Percentiles rank a stretch among this genome's conserved stretches.
These are phyloP conservation scores for Hypocryptadius cinnamomeus DNA, from an alignment of 2,113 vertebrate genomes.

Conservation along the genomic window DNA sequence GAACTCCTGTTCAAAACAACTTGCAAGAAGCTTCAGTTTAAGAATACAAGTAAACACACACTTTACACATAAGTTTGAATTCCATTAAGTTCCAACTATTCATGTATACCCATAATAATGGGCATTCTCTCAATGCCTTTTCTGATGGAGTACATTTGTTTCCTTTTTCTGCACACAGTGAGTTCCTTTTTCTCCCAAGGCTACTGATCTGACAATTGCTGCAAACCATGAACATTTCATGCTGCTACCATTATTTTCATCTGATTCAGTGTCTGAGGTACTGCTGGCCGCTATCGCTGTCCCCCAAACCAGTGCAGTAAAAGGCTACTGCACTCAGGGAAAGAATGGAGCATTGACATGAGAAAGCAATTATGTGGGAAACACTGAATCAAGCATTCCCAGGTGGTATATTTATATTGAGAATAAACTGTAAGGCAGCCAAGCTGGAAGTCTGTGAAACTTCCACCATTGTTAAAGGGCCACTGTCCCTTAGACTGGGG, in stretches of 20 bases:
- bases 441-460: slow-evolving; percentile 41
- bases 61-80: neutral
- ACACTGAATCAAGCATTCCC: slow-evolving; percentile 49
- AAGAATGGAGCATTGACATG: slow-evolving; percentile 28
- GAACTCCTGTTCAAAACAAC: neutral
- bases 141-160: neutral
- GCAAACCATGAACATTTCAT: neutral
- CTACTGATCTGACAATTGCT: neutral
- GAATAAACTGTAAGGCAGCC: slow-evolving; percentile 47
- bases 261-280: neutral
- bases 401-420: slow-evolving; percentile 57
- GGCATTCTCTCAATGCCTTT: neutral
- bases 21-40: neutral
- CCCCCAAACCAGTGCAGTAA: neutral
- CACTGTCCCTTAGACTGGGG: neutral
- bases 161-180: neutral
- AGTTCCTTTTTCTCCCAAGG: neutral
- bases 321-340: neutral
- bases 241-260: neutral
- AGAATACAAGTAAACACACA: neutral
- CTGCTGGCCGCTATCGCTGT: neutral
- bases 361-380: slow-evolving; percentile 63
- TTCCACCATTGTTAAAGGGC: slow-evolving; percentile 51
- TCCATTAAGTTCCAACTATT: neutral
- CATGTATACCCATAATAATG: neutral